Evolutionary conservation across 1,140 invertebrate species (phyloP), one percentile per base, ranked within the genome.

Genomic region (Diorhabda carinulata): DNA sequence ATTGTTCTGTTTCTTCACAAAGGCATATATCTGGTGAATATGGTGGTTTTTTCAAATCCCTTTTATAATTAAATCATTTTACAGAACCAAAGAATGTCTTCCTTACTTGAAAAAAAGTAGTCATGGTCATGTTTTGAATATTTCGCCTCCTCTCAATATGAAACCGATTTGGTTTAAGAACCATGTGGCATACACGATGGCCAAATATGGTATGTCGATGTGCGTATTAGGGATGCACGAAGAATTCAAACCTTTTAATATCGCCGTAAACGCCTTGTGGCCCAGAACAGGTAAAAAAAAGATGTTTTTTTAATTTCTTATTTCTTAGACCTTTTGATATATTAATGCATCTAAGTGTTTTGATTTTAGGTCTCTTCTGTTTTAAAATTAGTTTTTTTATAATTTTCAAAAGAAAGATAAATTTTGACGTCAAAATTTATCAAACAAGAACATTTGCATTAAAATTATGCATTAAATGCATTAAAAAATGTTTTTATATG

Each of bases 151-250:
- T 3, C 82, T 99, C 6, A 95, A 91, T 78, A 88, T 99, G 89
- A 88, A 91, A 71, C 87, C 93, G 0, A 83, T 88, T 73, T 99
- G 98, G 97, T 99, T 99, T 80, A 87, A 88, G 66, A 87, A 92
- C 75, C 93, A 99, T 84, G 91, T 98, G 62, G 96, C 96, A 1
- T 99, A 99, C 80, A 98, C 97, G 0, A 98, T 99, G 89, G 93
- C 97, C 2, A 99, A 99, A 78, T 99, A 97, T 80, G 97, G 97
- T 25, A 99, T 99, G 98, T 98, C 95, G 0, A 95, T 99, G 94
- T 98, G 96, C 83, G 95, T 94, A 2, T 83, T 99, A 8, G 97
- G 98, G 56, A 98, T 98, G 95, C 85, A 94, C 57, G 93, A 93
- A 73, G 98, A 99, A 84, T 93, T 98, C 71, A 90, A 87, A 75